Conservation (phyloP, 2,113 vertebrate genomes). For the Hypomesus transpacificus region DNA sequence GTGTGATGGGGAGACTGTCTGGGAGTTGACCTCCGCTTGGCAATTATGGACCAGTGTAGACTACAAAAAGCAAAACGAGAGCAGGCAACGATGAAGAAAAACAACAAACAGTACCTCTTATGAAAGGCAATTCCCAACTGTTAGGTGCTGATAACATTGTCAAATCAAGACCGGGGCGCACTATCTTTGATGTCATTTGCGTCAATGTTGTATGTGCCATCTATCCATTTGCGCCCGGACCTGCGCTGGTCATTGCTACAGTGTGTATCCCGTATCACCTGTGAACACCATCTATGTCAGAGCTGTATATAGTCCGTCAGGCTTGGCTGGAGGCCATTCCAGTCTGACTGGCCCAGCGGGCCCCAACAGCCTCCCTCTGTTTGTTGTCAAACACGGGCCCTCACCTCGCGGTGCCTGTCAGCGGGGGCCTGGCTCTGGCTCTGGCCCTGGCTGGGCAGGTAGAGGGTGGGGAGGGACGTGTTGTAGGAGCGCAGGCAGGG, state of each 20-base stretch:
- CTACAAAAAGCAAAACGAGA: slow-evolving; percentile 54
- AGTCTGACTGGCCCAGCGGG: not conserved
- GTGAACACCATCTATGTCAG: not conserved
- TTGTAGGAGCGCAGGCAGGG: slow-evolving; percentile 79
- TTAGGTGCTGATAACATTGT: too few relatives aligned
- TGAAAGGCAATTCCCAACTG: too few relatives aligned
- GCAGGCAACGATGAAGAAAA: slow-evolving; percentile 16
- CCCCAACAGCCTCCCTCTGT: slow-evolving; percentile 4
- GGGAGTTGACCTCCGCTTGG: slow-evolving; percentile 57
- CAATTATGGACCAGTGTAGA: slow-evolving; percentile 51
- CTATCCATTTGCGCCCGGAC: not conserved
- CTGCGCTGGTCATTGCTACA: not conserved
- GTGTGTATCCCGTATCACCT: not conserved
- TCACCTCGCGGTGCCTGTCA: slow-evolving; percentile 60
- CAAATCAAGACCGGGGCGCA: not conserved
- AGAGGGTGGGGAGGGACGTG: slow-evolving; percentile 81
- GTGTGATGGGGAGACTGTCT: slow-evolving; percentile 66
- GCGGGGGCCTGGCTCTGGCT: slow-evolving; percentile 58
- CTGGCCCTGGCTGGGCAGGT: slow-evolving; percentile 70
- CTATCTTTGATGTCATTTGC: too few relatives aligned
- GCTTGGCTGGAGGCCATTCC: slow-evolving; percentile 13
- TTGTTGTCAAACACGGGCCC: slow-evolving; percentile 22
- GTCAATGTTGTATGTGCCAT: not conserved
- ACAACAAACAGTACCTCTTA: too few relatives aligned
- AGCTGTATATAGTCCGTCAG: not conserved